Evolutionary conservation across 2,113 vertebrate genomes (phyloP).

Genomic region (Myanophis thanlyinensis): DNA sequence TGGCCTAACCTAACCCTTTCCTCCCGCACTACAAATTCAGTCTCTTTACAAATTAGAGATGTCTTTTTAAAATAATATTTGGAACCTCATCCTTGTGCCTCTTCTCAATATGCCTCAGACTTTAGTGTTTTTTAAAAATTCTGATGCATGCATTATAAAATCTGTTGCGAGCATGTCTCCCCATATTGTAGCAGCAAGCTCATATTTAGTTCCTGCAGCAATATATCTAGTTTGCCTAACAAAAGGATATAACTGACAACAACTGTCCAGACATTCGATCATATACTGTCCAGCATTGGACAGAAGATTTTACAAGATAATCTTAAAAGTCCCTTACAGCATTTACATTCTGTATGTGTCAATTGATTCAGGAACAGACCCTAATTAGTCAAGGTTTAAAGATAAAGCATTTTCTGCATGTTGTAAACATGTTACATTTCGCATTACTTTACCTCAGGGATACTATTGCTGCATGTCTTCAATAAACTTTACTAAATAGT

Average conservation of each 20-base stretch:
- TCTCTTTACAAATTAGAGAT: background rate
- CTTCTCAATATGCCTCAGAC: background rate
- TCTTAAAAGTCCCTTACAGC: background rate
- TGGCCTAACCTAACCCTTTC: background rate
- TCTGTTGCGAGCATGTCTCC: background rate
- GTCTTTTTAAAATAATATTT: background rate
- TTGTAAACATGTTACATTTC: constrained; percentile 40
- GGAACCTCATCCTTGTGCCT: background rate
- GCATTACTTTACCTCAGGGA: constrained; percentile 39
- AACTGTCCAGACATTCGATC: background rate
- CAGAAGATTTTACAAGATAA: constrained; percentile 46
- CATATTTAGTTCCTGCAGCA: background rate
- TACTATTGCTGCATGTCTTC: constrained; percentile 45
- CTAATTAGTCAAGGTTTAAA: constrained; percentile 57
- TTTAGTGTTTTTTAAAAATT: background rate
- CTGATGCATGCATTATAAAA: background rate
- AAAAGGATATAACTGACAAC: background rate
- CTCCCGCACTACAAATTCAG: background rate
- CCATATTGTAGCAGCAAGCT: background rate
- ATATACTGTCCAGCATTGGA: background rate
- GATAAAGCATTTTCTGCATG: constrained; percentile 62
- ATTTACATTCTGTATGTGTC: background rate
- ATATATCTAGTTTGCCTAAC: background rate
- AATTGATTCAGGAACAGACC: constrained; percentile 49
- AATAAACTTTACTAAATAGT: constrained; percentile 58